Base-by-base conservation (phyloP, 2,888 invertebrate species). In the Vanessa cardui region DNA sequence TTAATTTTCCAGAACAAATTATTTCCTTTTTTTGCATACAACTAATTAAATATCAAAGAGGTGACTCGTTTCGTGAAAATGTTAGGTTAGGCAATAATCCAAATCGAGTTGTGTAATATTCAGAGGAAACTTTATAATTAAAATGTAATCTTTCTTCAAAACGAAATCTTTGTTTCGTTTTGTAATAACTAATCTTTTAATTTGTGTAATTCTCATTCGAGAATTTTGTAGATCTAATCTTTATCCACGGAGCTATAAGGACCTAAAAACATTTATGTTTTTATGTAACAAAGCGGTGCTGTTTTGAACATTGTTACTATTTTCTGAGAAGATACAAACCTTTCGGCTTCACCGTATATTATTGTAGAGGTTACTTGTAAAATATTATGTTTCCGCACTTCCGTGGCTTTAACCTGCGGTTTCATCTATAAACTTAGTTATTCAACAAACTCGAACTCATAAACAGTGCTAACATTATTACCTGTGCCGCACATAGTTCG, bases 391-490 rank as follows among this genome's bases (percentile, higher is more conserved):
- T 70, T 72, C 72, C 65, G 70, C 72, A 67, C 68, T 74, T 73
- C 72, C 71, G 74, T 69, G 73, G 72, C 69, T 71, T 70, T 59
- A 52, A 68, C 66, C 66, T 71, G 74, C 66, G 76, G 75, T 73
- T 78, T 75, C 74, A 75, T 76, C 72, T 71, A 73, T 72, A 71
- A 78, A 78, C 76, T 78, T 69, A 75, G 75, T 78, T 78, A 69
- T 68, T 65, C 72, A 75, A 76, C 74, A 73, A 75, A 68, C 75
- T 74, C 65, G 72, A 75, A 77, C 77, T 74, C 73, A 72, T 76
- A 75, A 77, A 79, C 75, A 77, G 72, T 74, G 72, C 74, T 75
- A 74, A 78, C 75, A 74, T 75, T 78, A 75, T 78, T 78, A 78
- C 75, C 78, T 76, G 75, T 74, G 74, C 77, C 74, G 73, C 75